Conservation (phyloP, 2,797 vertebrate genomes). For the Sebastes goodei region DNA sequence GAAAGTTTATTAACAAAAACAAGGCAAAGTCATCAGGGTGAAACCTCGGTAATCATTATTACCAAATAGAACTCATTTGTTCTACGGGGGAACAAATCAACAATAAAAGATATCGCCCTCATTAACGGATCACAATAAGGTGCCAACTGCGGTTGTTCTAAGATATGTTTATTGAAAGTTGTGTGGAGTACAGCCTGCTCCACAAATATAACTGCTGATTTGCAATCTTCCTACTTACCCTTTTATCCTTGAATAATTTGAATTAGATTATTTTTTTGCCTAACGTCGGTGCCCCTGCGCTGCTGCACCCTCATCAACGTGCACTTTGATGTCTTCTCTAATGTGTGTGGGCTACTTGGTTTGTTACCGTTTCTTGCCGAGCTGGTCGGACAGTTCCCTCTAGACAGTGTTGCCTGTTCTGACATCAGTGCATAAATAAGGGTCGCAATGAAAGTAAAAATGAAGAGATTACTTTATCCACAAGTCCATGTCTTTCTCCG, state of each 20-base stretch:
- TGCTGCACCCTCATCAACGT: constrained; percentile 54
- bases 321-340: constrained; percentile 78
- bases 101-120: constrained; percentile 59
- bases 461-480: not conserved
- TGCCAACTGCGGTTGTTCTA: constrained; percentile 50
- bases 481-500: not conserved
- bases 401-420: constrained; percentile 27
- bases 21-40: constrained; percentile 56
- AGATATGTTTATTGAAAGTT: constrained; percentile 64
- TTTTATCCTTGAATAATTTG: constrained; percentile 79
- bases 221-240: constrained; percentile 57
- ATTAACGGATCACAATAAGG: constrained; percentile 61
- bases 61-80: constrained; percentile 45
- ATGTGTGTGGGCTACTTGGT: constrained; percentile 31
- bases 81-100: constrained; percentile 50
- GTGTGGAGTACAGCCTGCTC: constrained; percentile 43
- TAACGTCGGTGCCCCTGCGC: constrained; percentile 57
- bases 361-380: constrained; percentile 35
- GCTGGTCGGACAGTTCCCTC: constrained; percentile 39
- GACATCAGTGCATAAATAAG: constrained; percentile 24
- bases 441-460: constrained; percentile 15
- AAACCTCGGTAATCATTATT: constrained; percentile 57
- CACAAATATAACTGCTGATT: constrained; percentile 77
- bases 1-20: constrained; percentile 56
- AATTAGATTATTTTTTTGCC: constrained; percentile 59